Conservation (phyloP, 2,888 invertebrate species). For the Oligia latruncula region DNA sequence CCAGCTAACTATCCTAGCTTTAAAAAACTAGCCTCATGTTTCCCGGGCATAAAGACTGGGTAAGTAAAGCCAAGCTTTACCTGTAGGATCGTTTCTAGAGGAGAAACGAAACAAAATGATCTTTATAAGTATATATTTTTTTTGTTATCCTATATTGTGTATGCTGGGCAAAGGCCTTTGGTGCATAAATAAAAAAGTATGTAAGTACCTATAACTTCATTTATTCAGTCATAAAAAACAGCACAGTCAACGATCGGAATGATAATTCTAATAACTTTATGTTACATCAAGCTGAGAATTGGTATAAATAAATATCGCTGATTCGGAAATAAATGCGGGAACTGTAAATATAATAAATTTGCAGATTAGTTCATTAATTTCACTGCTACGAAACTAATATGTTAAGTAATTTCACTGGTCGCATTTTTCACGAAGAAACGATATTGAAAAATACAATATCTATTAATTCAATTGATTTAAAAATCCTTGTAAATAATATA, state of each 20-base stretch:
- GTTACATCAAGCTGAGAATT: background rate
- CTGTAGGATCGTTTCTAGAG: background rate
- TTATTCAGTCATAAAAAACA: constrained; percentile 40
- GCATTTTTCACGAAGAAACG: background rate
- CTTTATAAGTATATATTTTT: too few relatives aligned
- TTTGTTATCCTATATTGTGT: too few relatives aligned
- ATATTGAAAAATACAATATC: background rate
- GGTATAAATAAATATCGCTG: background rate
- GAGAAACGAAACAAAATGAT: too few relatives aligned
- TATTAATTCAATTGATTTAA: background rate
- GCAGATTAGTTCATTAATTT: background rate
- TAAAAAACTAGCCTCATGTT: background rate
- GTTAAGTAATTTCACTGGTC: background rate
- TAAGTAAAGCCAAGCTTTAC: background rate
- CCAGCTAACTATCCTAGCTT: too few relatives aligned
- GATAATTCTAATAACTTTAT: background rate
- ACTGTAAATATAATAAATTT: background rate
- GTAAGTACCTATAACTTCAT: constrained; percentile 25
- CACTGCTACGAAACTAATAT: background rate
- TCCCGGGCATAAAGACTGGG: background rate
- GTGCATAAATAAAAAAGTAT: background rate
- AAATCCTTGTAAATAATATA: background rate
- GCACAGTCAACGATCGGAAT: constrained; percentile 5
- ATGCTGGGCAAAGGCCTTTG: too few relatives aligned
- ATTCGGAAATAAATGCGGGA: background rate